These are phyloP conservation scores for Catharus ustulatus DNA, from an alignment of 2,797 vertebrate genomes.

Conservation along the genomic window DNA sequence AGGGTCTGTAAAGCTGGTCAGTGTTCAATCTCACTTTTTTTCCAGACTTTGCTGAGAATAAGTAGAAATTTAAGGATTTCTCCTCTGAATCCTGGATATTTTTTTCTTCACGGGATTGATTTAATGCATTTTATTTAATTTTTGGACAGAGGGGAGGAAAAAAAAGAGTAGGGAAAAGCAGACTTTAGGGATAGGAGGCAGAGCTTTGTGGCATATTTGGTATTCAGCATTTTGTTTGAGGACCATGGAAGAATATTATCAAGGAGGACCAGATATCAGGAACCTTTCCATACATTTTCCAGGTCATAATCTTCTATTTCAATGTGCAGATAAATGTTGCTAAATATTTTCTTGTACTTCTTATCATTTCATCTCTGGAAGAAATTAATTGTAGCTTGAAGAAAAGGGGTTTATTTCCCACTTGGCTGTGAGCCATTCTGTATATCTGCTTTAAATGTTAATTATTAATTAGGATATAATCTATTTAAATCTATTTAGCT, in stretches of 20 bases:
- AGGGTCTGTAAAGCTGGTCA: not conserved
- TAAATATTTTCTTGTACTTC: conserved; percentile 29
- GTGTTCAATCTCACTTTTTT: not conserved
- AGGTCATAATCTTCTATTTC: not conserved
- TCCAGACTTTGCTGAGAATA: not conserved
- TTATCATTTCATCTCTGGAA: conserved; percentile 28
- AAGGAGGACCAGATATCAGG: not conserved
- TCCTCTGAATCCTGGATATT: not conserved
- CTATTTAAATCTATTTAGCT: conserved; percentile 43
- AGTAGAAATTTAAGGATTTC: not conserved
- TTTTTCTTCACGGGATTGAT: not conserved
- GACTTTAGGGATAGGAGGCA: not conserved
- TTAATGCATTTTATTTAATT: not conserved
- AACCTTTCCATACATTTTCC: not conserved
- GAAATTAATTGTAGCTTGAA: conserved; percentile 33
- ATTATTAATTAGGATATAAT: conserved; percentile 52
- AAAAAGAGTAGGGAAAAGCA: not conserved
- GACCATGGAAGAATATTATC: not conserved
- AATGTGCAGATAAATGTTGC: not conserved
- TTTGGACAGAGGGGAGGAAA: not conserved
- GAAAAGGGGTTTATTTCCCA: conserved; percentile 24
- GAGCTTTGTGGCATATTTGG: not conserved
- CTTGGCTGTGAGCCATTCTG: conserved; percentile 29
- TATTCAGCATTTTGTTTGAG: not conserved
- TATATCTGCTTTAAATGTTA: conserved; percentile 52